Conservation (phyloP, 1,140 invertebrate species). For the Drosophila rhopaloa region DNA sequence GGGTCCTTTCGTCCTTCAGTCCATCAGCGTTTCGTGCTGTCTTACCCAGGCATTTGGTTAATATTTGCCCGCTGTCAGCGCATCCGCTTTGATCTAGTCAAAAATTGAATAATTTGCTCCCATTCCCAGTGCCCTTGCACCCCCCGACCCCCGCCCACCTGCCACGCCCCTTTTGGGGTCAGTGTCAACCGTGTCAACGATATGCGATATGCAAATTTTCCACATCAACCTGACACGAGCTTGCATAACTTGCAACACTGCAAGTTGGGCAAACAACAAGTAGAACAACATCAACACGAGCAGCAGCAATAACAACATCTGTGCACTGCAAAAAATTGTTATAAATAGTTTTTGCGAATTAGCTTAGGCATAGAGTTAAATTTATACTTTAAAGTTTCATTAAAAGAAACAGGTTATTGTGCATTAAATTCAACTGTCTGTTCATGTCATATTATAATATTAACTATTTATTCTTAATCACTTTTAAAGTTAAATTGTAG, state of each 20-base stretch:
- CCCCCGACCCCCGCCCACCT: background rate
- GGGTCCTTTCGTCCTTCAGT: background rate
- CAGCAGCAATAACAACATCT: background rate
- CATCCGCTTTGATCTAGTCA: constrained; percentile 46
- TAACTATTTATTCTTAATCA: too few relatives aligned
- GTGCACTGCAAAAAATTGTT: background rate
- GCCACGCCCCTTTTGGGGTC: constrained; percentile 47
- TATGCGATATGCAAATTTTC: constrained; percentile 69
- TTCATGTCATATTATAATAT: too few relatives aligned
- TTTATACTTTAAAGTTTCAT: too few relatives aligned
- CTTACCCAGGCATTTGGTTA: constrained; percentile 12
- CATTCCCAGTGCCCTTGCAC: background rate
- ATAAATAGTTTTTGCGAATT: too few relatives aligned
- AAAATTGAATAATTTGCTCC: constrained; percentile 35
- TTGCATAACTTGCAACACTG: constrained; percentile 65
- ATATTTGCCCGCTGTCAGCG: constrained; percentile 27
- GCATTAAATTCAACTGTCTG: too few relatives aligned
- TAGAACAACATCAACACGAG: constrained; percentile 13
- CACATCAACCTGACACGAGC: constrained; percentile 54
- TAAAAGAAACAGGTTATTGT: too few relatives aligned
- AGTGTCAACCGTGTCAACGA: constrained; percentile 73
- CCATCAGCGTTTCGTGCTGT: background rate
- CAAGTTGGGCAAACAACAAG: constrained; percentile 42
- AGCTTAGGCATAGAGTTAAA: background rate
- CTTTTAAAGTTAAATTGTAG: too few relatives aligned